Evolutionary conservation across 2,113 vertebrate species (phyloP).

Genomic region (Rattus rattus): DNA sequence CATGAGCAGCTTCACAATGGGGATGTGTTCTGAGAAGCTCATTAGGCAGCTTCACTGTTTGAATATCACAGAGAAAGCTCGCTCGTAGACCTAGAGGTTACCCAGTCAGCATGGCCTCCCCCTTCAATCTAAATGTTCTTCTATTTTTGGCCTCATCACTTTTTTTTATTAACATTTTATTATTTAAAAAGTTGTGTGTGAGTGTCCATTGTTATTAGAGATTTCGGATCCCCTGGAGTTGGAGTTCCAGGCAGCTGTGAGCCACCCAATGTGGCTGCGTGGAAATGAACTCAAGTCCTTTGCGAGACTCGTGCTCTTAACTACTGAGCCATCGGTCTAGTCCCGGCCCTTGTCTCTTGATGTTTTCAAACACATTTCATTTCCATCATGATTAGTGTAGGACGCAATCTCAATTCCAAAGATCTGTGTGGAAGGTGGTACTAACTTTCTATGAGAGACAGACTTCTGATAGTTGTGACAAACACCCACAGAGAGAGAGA

Average conservation of each 20-base stretch:
- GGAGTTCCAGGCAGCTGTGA: too few species aligned
- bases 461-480: background rate
- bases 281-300: background rate
- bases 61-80: background rate
- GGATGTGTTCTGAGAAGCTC: background rate
- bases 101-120: background rate
- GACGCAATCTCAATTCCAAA: background rate
- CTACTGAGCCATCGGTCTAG: background rate
- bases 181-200: background rate
- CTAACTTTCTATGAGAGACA: background rate
- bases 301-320: background rate
- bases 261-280: background rate
- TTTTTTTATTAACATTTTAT: background rate
- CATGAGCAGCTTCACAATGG: background rate
- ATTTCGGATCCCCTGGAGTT: background rate
- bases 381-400: background rate
- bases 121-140: background rate
- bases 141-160: background rate
- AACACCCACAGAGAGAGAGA: background rate
- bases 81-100: background rate
- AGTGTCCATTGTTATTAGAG: too few species aligned
- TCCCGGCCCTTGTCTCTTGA: background rate
- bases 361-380: background rate
- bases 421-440: background rate
- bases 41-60: background rate